phyloP scores from a whole-genome alignment of 2,113 vertebrate genomes.

The Sinocyclocheilus rhinocerous region DNA sequence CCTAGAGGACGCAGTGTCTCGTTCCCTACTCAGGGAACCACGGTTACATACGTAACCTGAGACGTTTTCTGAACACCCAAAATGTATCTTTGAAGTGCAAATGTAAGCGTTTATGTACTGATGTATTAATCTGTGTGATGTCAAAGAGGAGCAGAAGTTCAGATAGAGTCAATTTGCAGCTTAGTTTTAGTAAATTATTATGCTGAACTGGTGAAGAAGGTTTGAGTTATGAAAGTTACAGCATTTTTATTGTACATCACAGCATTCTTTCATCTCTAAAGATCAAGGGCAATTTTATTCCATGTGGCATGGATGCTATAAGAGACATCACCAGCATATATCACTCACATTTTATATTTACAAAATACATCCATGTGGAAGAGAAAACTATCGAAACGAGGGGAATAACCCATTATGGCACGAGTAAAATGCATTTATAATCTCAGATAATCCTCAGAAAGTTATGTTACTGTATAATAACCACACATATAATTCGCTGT shows the following conservation, averaged over 20 bases:
- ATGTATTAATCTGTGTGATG: not conserved
- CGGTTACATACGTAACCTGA: too few relatives aligned
- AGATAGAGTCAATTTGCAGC: not conserved
- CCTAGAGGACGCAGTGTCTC: too few relatives aligned
- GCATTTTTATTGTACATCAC: not conserved
- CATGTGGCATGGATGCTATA: not conserved
- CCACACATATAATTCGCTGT: conserved; percentile 19
- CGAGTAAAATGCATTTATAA: not conserved
- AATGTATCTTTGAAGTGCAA: not conserved
- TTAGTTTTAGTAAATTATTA: not conserved
- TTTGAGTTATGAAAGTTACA: not conserved
- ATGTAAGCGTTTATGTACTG: not conserved
- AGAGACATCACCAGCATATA: not conserved
- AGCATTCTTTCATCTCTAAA: not conserved
- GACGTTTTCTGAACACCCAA: not conserved
- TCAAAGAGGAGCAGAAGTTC: not conserved
- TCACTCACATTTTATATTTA: not conserved
- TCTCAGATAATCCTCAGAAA: not conserved
- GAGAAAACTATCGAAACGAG: not conserved
- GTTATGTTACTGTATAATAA: not conserved
- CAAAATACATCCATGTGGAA: not conserved
- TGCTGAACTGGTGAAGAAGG: not conserved
- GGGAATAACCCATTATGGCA: not conserved
- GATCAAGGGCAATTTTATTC: not conserved
- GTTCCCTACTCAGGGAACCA: too few relatives aligned